Percentiles rank a stretch among this genome's conserved stretches.
phyloP scores from a whole-genome alignment of 2,113 vertebrate species.

The Vanacampus margaritifer region DNA sequence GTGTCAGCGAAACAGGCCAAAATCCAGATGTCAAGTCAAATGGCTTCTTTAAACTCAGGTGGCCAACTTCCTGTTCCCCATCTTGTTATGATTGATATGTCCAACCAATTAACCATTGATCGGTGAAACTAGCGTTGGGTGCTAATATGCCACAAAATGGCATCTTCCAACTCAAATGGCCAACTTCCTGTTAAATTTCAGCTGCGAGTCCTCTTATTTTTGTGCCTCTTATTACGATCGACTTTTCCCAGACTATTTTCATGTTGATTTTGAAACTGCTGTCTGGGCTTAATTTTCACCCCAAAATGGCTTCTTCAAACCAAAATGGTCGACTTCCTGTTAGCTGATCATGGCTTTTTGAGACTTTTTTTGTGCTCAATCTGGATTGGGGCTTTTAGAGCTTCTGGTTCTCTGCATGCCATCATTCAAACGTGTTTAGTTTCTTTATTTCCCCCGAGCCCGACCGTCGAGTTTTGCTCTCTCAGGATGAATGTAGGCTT shows the following conservation, averaged over 20 bases:
- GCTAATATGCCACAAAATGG: too few relatives aligned
- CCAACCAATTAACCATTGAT: too few relatives aligned
- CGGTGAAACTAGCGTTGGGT: too few relatives aligned
- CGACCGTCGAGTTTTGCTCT: constrained; percentile 26
- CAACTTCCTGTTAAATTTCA: too few relatives aligned
- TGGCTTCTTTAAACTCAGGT: too few relatives aligned
- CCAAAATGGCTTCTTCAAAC: too few relatives aligned
- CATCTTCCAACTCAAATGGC: too few relatives aligned
- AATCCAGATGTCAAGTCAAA: neutral
- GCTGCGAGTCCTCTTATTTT: too few relatives aligned
- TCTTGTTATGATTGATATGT: too few relatives aligned
- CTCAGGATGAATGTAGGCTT: constrained; percentile 69
- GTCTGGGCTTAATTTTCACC: neutral
- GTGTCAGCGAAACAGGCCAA: neutral
- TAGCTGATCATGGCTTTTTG: neutral
- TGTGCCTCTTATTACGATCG: too few relatives aligned
- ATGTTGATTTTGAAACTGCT: too few relatives aligned
- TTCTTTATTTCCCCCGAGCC: constrained; percentile 1
- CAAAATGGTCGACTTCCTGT: neutral
- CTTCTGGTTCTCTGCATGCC: constrained; percentile 48
- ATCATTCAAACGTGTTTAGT: constrained; percentile 7
- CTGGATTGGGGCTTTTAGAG: constrained; percentile 39
- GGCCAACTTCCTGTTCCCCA: neutral
- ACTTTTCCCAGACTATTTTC: too few relatives aligned
- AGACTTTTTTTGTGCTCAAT: neutral